A percentile compares a stretch with the other conserved stretches of the same genome.
phyloP scores from a whole-genome alignment of 2,888 invertebrate species.

The Phyllotreta cruciferae region DNA sequence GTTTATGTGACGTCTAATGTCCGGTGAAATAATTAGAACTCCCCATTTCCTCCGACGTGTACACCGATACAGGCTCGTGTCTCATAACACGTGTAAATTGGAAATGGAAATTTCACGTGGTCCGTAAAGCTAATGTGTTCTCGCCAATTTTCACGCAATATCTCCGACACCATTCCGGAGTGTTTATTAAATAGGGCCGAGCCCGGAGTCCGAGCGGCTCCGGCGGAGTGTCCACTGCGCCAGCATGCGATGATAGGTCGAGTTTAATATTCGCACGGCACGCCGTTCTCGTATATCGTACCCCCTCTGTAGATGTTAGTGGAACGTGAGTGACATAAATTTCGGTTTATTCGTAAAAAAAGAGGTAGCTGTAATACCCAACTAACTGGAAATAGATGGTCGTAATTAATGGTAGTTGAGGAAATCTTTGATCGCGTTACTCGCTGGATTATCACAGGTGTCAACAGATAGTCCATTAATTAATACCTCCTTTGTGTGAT shows the following conservation, averaged over 20 bases:
- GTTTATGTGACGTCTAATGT: not conserved
- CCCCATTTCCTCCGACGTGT: not conserved
- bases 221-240: conserved; percentile 6
- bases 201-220: not conserved
- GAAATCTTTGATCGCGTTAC: not conserved
- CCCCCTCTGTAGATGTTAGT: not conserved
- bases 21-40: conserved; percentile 9
- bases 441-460: not conserved
- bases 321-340: not conserved
- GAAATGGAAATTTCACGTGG: conserved; percentile 17
- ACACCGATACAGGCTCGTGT: conserved; percentile 11
- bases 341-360: too few species aligned
- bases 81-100: conserved; percentile 20
- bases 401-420: not conserved
- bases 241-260: not conserved
- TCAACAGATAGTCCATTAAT: conserved; percentile 8
- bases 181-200: conserved; percentile 15
- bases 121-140: conserved; percentile 14
- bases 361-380: not conserved
- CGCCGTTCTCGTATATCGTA: not conserved
- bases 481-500: not conserved
- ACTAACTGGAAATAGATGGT: not conserved
- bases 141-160: conserved; percentile 9
- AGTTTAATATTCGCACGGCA: not conserved
- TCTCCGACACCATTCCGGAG: conserved; percentile 3